Conservation (phyloP, 2,797 vertebrate genomes). For the Orientallactaga sibirica region DNA sequence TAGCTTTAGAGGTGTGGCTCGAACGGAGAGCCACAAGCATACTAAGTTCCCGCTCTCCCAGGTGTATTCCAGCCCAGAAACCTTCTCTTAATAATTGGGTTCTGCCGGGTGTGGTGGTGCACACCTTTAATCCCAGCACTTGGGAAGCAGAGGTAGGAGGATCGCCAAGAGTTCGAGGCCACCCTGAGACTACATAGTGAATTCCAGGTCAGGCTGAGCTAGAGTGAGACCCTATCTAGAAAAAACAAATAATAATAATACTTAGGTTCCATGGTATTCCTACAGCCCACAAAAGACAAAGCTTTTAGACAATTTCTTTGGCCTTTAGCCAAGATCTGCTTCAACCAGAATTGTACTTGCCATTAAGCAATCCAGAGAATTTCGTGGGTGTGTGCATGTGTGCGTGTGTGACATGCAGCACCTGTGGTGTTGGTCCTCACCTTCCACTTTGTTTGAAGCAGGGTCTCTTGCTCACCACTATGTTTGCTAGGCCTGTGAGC, state of each 20-base stretch:
- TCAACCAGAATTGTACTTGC: not conserved
- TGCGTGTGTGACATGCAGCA: too few relatives aligned
- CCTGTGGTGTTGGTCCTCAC: too few relatives aligned
- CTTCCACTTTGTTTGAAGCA: too few relatives aligned
- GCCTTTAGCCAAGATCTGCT: not conserved
- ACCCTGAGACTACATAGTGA: too few relatives aligned
- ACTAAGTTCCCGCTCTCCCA: not conserved
- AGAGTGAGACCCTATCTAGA: too few relatives aligned
- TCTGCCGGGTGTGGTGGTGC: not conserved
- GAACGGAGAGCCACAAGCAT: not conserved
- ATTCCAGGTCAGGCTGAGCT: too few relatives aligned
- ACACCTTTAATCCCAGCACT: too few relatives aligned
- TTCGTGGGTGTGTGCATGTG: too few relatives aligned
- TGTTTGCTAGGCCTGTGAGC: too few relatives aligned
- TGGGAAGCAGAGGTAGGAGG: too few relatives aligned
- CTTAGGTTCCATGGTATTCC: not conserved
- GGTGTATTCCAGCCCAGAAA: not conserved
- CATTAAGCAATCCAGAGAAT: conserved; percentile 4
- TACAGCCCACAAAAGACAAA: conserved; percentile 33
- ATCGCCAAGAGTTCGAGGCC: too few relatives aligned
- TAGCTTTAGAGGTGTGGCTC: not conserved
- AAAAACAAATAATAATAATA: not conserved
- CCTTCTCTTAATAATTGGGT: not conserved
- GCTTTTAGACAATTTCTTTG: not conserved
- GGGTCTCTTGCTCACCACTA: too few relatives aligned